These are phyloP conservation scores for Chironomus tentans DNA, from an alignment of 2,888 invertebrate genomes.

Conservation along the genomic window DNA sequence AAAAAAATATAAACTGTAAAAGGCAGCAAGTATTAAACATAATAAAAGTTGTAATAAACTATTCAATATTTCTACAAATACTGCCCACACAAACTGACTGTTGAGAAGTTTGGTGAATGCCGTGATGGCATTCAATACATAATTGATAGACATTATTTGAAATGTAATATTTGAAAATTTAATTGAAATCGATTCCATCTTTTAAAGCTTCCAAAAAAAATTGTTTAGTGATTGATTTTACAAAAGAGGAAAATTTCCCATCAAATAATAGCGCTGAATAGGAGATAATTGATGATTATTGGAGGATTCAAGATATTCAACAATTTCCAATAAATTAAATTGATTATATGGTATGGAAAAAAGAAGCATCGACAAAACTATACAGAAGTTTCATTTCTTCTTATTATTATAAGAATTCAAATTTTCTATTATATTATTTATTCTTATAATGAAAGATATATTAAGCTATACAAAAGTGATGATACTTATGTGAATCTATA, in stretches of 20 bases:
- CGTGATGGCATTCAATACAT: neutral
- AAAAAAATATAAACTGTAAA: too few species aligned
- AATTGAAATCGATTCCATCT: neutral
- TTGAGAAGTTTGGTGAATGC: neutral
- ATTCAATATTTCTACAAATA: slow-evolving; percentile 3
- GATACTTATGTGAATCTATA: neutral
- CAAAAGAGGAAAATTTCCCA: neutral
- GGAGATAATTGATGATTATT: slow-evolving; percentile 14
- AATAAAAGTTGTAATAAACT: slow-evolving; percentile 6
- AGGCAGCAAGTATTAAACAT: neutral
- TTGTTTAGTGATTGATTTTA: neutral
- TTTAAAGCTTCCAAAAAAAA: neutral
- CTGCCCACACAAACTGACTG: slow-evolving; percentile 21
- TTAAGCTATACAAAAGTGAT: neutral
- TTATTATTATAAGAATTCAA: neutral
- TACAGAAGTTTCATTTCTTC: slow-evolving; percentile 8
- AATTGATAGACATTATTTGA: slow-evolving; percentile 20
- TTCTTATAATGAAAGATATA: neutral
- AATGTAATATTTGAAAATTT: neutral
- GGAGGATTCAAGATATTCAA: neutral
- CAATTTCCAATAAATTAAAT: slow-evolving; percentile 17
- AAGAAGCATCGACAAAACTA: neutral
- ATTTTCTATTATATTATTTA: too few species aligned
- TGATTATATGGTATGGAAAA: neutral
- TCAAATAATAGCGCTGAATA: neutral